Evolutionary conservation across 2,797 vertebrate species (phyloP), one percentile per base, ranked within the genome.

Genomic region (Poecilia wingei): DNA sequence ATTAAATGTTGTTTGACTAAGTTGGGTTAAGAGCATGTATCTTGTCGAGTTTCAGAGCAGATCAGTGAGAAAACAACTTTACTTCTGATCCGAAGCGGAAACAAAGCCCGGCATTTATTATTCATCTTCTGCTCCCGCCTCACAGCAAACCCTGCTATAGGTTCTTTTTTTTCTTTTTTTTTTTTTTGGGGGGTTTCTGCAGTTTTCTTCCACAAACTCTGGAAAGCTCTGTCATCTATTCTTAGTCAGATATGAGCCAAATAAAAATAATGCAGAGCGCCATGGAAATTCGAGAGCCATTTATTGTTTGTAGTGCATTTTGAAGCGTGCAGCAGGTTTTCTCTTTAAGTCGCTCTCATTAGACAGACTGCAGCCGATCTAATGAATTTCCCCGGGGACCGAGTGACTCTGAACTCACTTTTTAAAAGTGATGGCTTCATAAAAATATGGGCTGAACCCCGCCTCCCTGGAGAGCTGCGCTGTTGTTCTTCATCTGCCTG

Each of bases 401-500:
- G 78, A 79, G 46, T 2, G 46, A 82, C 78, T 86, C 69, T 85
- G 33, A 84, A 88, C 84, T 77, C 74, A 70, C 84, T 49, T 74
- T 86, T 91, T 72, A 80, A 88, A 78, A 13, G 77, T 25, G 77
- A 89, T 79, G 53, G 72, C 79, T 82, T 82, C 75, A 78, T 81
- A 80, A 72, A 45, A 79, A 86, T 86, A 86, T 85, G 88, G 74
- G 83, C 84, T 78, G 79, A 64, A 76, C 82, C 33, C 66, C 0
- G n/a, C 72, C 73, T 82, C 91, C 83, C 75, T 4, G 31, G 82
- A 77, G 84, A 72, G 76, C 25, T 49, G 4, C 74, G 74, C 71
- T 77, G 88, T 77, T 82, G 80, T 28, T 49, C 82, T 82, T 83
- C 72, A 84, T 81, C 78, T 79, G 77, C 64, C 76, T 84, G 80